Evolutionary conservation across 2,113 vertebrate species (phyloP).

Genomic region (Rhinichthys klamathensis): DNA sequence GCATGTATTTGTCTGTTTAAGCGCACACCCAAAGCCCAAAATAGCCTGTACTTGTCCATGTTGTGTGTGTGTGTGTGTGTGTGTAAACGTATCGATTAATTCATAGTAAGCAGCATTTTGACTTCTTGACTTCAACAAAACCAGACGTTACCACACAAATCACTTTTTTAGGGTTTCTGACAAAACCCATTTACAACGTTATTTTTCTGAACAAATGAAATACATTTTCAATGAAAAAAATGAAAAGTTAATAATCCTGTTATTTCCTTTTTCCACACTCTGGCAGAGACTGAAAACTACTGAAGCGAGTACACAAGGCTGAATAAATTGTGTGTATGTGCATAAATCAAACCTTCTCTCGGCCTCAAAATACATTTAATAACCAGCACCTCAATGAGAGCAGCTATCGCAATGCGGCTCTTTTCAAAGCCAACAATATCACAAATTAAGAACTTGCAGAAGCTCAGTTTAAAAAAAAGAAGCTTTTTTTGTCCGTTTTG

Average conservation of each 20-base stretch:
- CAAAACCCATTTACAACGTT: neutral
- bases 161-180: neutral
- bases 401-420: neutral
- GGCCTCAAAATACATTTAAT: constrained; percentile 1
- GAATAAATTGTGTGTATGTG: neutral
- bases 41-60: too few relatives aligned
- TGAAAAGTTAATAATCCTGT: neutral
- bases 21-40: too few relatives aligned
- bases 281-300: neutral
- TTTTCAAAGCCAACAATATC: neutral
- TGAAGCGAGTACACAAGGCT: neutral
- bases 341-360: constrained; percentile 6
- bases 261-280: neutral
- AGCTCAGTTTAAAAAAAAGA: neutral
- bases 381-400: constrained; percentile 7
- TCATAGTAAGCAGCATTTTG: neutral
- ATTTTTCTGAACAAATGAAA: neutral
- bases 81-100: neutral
- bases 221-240: neutral
- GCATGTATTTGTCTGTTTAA: too few relatives aligned
- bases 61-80: too few relatives aligned
- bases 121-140: neutral
- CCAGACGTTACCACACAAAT: neutral
- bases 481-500: too few relatives aligned
- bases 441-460: neutral